Evolutionary conservation across 2,113 vertebrate species (phyloP), one percentile per base, ranked within the genome.

Genomic region (Amblyornis subalaris): DNA sequence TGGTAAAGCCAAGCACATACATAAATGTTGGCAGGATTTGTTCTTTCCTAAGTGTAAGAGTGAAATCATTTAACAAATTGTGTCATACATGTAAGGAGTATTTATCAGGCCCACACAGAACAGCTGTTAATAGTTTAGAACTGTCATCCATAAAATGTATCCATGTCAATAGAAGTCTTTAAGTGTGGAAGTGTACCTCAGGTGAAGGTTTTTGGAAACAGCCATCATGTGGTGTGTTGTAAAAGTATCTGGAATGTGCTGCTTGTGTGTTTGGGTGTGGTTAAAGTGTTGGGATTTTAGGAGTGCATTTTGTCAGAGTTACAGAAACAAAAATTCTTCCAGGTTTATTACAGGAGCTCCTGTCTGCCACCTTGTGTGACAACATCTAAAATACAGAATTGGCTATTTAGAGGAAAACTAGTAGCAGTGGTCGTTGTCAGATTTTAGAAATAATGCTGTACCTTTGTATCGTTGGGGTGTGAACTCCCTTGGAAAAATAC

Each of bases 281-380:
- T 76, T 95, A 12, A 87, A 76, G 4, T 47, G 50, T 54, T 1
- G 51, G 50, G 44, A 62, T 65, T 91, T 66, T 70, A 76, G 62
- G 51, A 25, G n/a, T 80, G 14, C 28, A 24, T 55, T 38, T 89
- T 62, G 33, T 24, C 47, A 54, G 17, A 17, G 25, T 17, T 61
- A 53, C 10, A 76, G 51, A 87, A 73, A 73, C 53, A 75, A 72
- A 80, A 83, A 10, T 31, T 70, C 33, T 83, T 65, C 51, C 45
- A 73, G 20, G 47, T 89, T 83, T 3, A 0, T 88, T 85, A 22
- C 7, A 42, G 38, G 85, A 54, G 70, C 95, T 97, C 96, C 78
- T 54, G 85, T 70, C 96, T 97, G 97, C 97, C 97, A 97, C 95
- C 97, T 97, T 83, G 94, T 95, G 97, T 75, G 85, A 38, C 36